phyloP scores from a whole-genome alignment of 53 echinoderm and acorn worm genomes.

The Mesocentrotus franciscanus region DNA sequence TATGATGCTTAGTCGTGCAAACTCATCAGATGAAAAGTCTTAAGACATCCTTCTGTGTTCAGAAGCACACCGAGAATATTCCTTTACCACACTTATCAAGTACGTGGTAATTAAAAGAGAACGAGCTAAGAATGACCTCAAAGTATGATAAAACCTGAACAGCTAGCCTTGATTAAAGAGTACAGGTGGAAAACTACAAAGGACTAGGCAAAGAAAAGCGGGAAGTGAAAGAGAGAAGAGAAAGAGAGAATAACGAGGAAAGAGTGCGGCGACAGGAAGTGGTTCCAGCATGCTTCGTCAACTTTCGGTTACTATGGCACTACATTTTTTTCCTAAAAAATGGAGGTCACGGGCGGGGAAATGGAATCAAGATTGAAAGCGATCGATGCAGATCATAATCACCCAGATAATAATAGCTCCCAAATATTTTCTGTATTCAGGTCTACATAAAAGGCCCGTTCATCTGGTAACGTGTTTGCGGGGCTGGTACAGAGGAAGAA shows the following conservation, averaged over 20 bases:
- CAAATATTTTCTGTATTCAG: constrained; percentile 16
- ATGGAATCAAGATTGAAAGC: constrained; percentile 40
- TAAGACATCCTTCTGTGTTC: not conserved
- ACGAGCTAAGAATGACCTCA: not conserved
- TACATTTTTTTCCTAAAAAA: not conserved
- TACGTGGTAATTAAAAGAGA: not conserved
- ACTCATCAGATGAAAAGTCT: no score
- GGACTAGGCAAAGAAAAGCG: not conserved
- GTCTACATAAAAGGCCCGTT: constrained; percentile 21
- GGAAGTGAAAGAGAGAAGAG: constrained; percentile 31
- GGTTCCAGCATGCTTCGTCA: constrained; percentile 38
- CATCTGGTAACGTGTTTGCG: not conserved
- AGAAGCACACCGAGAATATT: not conserved
- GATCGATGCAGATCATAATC: constrained; percentile 39
- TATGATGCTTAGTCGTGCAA: no score
- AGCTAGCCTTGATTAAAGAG: not conserved
- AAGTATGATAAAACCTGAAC: not conserved
- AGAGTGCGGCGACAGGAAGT: constrained; percentile 33
- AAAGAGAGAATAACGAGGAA: constrained; percentile 1
- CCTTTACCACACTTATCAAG: not conserved
- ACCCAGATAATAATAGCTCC: not conserved
- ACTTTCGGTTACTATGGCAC: constrained; percentile 45
- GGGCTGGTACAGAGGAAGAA: not conserved
- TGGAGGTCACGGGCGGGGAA: constrained; percentile 35
- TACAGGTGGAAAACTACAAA: constrained; percentile 49